phyloP scores from a whole-genome alignment of 1,140 invertebrate species.

The Pectinophora gossypiella region DNA sequence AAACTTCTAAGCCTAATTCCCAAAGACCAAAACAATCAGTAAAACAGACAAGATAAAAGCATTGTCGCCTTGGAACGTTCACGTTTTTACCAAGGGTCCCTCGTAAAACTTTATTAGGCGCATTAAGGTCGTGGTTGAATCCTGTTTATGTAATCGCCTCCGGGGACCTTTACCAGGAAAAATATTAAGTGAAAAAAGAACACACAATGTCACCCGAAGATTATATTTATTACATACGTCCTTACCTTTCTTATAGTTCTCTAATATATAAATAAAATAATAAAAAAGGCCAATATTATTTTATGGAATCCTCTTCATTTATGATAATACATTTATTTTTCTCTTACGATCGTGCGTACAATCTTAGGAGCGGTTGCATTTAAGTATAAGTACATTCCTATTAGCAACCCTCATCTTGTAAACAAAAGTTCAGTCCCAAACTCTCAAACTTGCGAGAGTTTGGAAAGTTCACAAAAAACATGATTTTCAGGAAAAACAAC shows the following conservation, averaged over 20 bases:
- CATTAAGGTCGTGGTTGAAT: slow-evolving; percentile 74
- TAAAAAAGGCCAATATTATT: too few relatives aligned
- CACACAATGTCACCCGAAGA: slow-evolving; percentile 47
- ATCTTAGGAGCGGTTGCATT: neutral
- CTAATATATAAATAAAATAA: too few relatives aligned
- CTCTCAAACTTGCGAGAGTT: neutral
- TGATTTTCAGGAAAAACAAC: neutral
- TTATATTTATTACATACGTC: slow-evolving; percentile 20
- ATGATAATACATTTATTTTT: neutral
- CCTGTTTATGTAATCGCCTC: slow-evolving; percentile 73
- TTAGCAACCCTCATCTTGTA: neutral
- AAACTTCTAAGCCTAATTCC: slow-evolving; percentile 40
- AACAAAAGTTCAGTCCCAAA: neutral
- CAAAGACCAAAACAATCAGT: slow-evolving; percentile 65
- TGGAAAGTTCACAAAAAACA: neutral
- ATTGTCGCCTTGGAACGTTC: slow-evolving; percentile 68
- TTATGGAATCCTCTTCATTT: neutral
- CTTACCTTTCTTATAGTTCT: neutral
- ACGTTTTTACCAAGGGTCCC: slow-evolving; percentile 66
- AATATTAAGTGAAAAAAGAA: slow-evolving; percentile 71
- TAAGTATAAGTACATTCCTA: neutral
- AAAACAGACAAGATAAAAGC: slow-evolving; percentile 71
- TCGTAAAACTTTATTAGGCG: slow-evolving; percentile 74
- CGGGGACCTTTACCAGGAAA: slow-evolving; percentile 65
- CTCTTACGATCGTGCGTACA: neutral